These are phyloP conservation scores for Polypterus bichir DNA, from an alignment of 2,113 vertebrate genomes.

Conservation along the genomic window DNA sequence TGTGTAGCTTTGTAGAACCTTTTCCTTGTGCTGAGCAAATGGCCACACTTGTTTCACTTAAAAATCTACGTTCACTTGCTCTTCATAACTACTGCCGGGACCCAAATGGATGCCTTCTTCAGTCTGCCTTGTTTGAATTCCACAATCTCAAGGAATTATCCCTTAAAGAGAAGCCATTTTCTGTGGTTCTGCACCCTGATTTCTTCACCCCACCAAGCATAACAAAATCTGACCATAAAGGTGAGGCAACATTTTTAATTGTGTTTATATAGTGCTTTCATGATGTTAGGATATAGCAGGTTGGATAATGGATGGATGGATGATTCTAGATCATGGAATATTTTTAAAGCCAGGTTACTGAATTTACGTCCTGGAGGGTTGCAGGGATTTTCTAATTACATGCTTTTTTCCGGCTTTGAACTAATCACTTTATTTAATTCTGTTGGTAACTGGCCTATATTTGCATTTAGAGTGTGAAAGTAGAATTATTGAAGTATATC, in stretches of 20 bases:
- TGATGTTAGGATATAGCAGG: too few relatives aligned
- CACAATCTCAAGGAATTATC: constrained; percentile 26
- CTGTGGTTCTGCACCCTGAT: constrained; percentile 18
- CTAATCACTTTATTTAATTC: too few relatives aligned
- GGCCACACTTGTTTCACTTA: constrained; percentile 17
- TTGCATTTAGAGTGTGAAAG: too few relatives aligned
- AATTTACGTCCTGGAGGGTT: too few relatives aligned
- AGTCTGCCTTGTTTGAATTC: constrained; percentile 17
- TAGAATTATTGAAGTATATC: too few relatives aligned
- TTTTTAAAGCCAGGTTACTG: too few relatives aligned
- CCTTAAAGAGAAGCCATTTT: constrained; percentile 19
- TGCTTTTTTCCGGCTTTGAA: too few relatives aligned
- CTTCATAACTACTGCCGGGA: constrained; percentile 21
- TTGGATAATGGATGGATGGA: too few relatives aligned
- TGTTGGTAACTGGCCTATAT: too few relatives aligned
- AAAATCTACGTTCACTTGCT: constrained; percentile 17
- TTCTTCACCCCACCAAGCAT: constrained; percentile 19
- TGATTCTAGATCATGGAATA: too few relatives aligned
- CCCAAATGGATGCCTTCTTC: constrained; percentile 14
- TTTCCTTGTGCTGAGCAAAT: constrained; percentile 4
- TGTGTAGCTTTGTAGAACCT: constrained; percentile 20
- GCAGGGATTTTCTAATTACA: too few relatives aligned
- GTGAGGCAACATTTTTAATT: constrained; percentile 6
- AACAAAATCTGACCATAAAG: constrained; percentile 5
- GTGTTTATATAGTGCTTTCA: neutral